Evolutionary conservation across 2,888 invertebrate species (phyloP).

Genomic region (Steinernema hermaphroditum): DNA sequence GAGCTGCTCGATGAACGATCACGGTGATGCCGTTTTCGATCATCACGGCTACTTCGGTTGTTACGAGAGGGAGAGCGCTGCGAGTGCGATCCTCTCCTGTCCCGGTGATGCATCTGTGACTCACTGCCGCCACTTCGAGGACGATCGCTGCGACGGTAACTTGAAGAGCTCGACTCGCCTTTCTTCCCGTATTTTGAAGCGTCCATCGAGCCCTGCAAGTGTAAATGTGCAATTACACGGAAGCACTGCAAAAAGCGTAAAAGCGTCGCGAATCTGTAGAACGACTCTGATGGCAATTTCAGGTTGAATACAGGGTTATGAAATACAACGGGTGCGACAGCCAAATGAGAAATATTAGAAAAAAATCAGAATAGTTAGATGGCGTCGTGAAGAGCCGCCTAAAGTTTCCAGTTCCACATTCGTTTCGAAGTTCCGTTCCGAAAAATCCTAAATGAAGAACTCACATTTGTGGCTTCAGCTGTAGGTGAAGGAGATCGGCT

Average conservation of each 20-base stretch:
- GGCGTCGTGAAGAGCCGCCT: too few species aligned
- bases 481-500: too few species aligned
- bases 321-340: background rate
- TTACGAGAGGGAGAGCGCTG: slow-evolving; percentile 18
- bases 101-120: background rate
- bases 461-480: too few species aligned
- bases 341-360: too few species aligned
- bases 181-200: slow-evolving; percentile 13
- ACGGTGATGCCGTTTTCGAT: background rate
- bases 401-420: too few species aligned
- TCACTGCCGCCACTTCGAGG: slow-evolving; percentile 1
- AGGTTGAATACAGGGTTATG: background rate
- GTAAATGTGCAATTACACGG: background rate
- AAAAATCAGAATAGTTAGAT: too few species aligned
- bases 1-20: background rate
- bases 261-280: too few species aligned
- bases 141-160: background rate
- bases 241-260: too few species aligned
- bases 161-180: slow-evolving; percentile 5
- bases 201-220: background rate
- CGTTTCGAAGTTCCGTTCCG: too few species aligned
- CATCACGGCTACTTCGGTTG: background rate
- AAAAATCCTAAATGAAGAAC: too few species aligned
- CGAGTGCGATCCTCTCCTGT: slow-evolving; percentile 18
- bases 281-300: background rate